Base-by-base conservation (phyloP, 1,140 invertebrate genomes). In the Steinernema khuongi region DNA sequence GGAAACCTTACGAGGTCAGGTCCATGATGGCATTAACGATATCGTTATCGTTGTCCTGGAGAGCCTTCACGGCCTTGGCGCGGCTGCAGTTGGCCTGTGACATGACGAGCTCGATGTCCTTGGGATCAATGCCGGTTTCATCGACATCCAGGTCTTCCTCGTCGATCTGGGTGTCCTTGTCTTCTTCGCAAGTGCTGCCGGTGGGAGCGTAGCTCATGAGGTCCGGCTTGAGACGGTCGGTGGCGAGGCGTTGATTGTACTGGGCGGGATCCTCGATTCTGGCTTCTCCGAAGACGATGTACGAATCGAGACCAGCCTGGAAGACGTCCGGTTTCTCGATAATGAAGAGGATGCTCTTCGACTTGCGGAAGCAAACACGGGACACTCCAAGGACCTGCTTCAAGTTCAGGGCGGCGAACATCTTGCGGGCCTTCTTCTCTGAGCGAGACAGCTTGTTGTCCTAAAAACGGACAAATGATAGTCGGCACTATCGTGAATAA, bases 231-330 rank as follows among this genome's bases (percentile, higher is more conserved):
- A 98, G 96, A 85, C 96, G 94, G 86, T 99, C 94, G 73, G 94
- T 94, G 67, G 95, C 95, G 41, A 93, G 93, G 84, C 97, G 93
- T 86, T 97, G 95, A 50, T 95, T 94, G 87, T 97, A 94, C 83
- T 97, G 94, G 80, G 93, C 95, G 77, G 98, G 89, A 89, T 99
- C 96, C 89, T 98, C 96, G 85, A 99, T 97, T 90, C 97, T 98
- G 22, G 96, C 94, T 88, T 99, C 96, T 67, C 96, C 96, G 88
- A 98, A 97, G 18, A 99, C 92, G 85, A 98, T 97, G 87, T 97
- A 98, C 7, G 94, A 97, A 87, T 97, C 95, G 32, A 94, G 96
- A 74, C 94, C 94, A 17, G 94, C 95, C 85, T 94, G 18, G 70
- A 19, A 74, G 19, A 73, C 95, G 87, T 98, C 95, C 67, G 96